Evolutionary conservation across 2,888 invertebrate species (phyloP), one percentile per base, ranked within the genome.

Genomic region (Diplolepis rosae): DNA sequence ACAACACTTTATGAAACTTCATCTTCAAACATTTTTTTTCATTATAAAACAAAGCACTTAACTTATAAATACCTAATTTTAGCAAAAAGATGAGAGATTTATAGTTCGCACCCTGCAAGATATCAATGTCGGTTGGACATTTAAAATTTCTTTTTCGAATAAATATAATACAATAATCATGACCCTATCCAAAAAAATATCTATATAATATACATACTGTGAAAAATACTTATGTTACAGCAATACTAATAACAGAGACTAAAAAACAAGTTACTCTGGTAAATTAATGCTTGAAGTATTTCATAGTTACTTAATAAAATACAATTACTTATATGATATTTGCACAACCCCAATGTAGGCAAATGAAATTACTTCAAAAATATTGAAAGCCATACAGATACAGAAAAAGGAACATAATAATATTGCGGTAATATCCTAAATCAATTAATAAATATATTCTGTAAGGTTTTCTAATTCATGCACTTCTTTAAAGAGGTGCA

Each of bases 111-210:
- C 9, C 15, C 15, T 18, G 18, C 45, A 61, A 13, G 7, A 56
- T 22, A 61, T 35, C 35, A 61, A 61, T 35, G 61, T 32, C 35
- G 35, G 5, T 56, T 22, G 35, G 7, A n/a, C 61, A 22, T 39
- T 24, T 32, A 56, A 35, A 56, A 22, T 35, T 0, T 18, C 18
- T 9, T 11, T 13, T 56, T 56, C 22, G 18, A 22, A 18, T 22
- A 35, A n/a, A 13, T 56, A 1, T 5, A 35, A 13, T 56, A 22
- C 32, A 35, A 18, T 18, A 9, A 45, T 1, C 22, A 22, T 35
- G 22, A 0, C 13, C 13, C n/a, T 22, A 35, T 56, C 1, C 9
- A 22, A 35, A 56, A 56, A 56, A 13, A 56, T 18, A 15, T 22
- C 35, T 56, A 11, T 11, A 35, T 6, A 56, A 56, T 32, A 11